Evolutionary conservation across 2,113 vertebrate species (phyloP).

Genomic region (Ceuthmochares aereus): DNA sequence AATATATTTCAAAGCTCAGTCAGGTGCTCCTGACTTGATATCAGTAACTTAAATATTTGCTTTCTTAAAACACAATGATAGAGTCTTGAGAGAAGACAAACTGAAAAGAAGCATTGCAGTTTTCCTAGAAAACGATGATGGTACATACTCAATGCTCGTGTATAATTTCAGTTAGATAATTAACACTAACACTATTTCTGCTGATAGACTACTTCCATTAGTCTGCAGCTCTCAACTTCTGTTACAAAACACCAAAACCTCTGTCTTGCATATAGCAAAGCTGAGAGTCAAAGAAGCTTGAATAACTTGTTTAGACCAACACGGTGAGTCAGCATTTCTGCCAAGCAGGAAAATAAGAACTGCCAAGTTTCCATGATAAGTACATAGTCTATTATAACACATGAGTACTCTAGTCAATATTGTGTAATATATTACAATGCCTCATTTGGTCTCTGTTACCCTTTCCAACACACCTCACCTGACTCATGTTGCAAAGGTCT

Average conservation of each 20-base stretch:
- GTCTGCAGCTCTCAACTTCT: neutral
- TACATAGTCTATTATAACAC: neutral
- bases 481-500: neutral
- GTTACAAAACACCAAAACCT: neutral
- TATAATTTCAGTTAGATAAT: neutral
- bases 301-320: neutral
- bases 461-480: neutral
- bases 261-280: neutral
- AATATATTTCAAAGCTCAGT: neutral
- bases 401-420: neutral
- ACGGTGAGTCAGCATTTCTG: neutral
- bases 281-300: neutral
- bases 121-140: neutral
- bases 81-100: neutral
- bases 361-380: neutral
- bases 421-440: neutral
- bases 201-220: neutral
- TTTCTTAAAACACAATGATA: neutral
- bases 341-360: neutral
- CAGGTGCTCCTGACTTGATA: neutral
- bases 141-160: rapidly evolving
- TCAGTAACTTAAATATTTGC: neutral
- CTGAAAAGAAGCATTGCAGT: neutral
- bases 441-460: neutral
- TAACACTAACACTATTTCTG: neutral